phyloP scores from a whole-genome alignment of 2,797 vertebrate genomes.

The Ataeniobius toweri region DNA sequence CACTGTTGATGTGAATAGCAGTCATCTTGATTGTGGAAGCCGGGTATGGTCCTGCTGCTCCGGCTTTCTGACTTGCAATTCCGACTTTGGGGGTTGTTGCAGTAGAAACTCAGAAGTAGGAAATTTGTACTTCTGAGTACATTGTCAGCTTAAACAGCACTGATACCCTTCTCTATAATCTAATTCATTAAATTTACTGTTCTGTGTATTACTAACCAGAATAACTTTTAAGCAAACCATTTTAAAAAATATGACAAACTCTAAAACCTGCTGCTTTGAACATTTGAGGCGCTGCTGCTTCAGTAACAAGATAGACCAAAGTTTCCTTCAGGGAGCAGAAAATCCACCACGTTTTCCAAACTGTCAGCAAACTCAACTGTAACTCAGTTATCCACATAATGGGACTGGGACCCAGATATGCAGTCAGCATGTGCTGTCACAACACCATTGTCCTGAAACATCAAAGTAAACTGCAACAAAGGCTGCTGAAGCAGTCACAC shows the following conservation, averaged over 20 bases:
- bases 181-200: not conserved
- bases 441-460: conserved; percentile 59
- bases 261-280: conserved; percentile 34
- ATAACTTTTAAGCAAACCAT: conserved; percentile 9
- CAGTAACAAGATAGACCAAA: conserved; percentile 31
- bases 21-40: too few relatives aligned
- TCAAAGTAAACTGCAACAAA: conserved; percentile 56
- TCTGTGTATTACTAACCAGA: conserved; percentile 10
- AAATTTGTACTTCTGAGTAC: too few relatives aligned
- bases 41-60: too few relatives aligned
- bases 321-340: conserved; percentile 45
- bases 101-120: too few relatives aligned
- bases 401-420: conserved; percentile 57
- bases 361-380: conserved; percentile 49
- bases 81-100: too few relatives aligned
- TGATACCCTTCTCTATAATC: not conserved
- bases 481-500: conserved; percentile 45
- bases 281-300: conserved; percentile 30
- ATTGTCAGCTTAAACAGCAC: not conserved
- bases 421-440: conserved; percentile 68
- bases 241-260: not conserved
- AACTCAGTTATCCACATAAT: conserved; percentile 46
- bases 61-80: too few relatives aligned
- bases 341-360: conserved; percentile 41
- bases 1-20: too few relatives aligned